Evolutionary conservation across 2,888 invertebrate species (phyloP).

Genomic region (Pemphredon lugubris): DNA sequence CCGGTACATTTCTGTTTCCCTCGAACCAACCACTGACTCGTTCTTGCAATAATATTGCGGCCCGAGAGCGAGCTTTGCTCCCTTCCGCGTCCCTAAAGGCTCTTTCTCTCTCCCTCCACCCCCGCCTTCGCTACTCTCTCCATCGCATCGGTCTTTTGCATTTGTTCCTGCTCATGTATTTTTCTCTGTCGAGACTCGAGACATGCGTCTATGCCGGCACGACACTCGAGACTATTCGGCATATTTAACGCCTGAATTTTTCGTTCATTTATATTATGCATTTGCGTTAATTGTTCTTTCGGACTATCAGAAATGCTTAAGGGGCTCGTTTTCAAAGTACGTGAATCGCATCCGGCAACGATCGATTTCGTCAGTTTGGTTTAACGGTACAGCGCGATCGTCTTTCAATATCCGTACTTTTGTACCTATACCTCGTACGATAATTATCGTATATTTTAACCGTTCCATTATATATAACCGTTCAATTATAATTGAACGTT

Average conservation of each 20-base stretch:
- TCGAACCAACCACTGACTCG: constrained; percentile 37
- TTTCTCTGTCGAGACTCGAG: constrained; percentile 25
- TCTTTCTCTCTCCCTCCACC: constrained; percentile 11
- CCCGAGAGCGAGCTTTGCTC: constrained; percentile 17
- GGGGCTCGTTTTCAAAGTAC: no score
- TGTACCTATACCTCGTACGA: no score
- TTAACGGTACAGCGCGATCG: no score
- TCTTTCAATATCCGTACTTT: no score
- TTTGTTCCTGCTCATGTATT: constrained; percentile 46
- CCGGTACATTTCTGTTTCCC: constrained; percentile 26
- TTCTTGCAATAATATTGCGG: constrained; percentile 55
- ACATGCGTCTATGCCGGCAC: constrained; percentile 10
- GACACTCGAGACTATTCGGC: constrained; percentile 9
- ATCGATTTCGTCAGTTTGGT: no score
- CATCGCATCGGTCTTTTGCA: constrained; percentile 40
- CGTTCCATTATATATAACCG: no score
- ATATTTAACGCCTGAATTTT: constrained; percentile 30
- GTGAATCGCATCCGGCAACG: no score
- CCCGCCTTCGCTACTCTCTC: constrained; percentile 7
- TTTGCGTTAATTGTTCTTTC: background rate
- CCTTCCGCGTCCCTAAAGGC: constrained; percentile 8
- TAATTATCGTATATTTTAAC: no score
- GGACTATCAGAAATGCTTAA: background rate
- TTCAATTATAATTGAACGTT: no score
- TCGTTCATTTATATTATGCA: background rate